phyloP scores from a whole-genome alignment of 1,140 invertebrate genomes.

The Chelonus insularis region DNA sequence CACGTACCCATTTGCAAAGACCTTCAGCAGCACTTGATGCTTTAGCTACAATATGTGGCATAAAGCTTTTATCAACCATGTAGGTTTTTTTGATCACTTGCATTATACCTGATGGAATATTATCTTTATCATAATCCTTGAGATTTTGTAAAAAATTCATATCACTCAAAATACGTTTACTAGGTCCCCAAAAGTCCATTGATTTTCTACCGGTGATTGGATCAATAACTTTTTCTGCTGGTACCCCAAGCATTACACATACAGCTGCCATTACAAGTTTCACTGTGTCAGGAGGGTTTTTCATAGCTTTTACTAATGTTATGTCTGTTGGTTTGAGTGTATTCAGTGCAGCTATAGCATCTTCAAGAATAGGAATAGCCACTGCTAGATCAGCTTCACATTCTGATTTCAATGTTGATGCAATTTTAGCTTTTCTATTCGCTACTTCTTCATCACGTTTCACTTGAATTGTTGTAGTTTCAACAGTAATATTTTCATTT shows the following conservation, averaged over 20 bases:
- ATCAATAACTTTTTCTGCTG: constrained; percentile 68
- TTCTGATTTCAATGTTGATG: constrained; percentile 67
- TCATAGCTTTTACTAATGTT: constrained; percentile 79
- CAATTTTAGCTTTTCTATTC: constrained; percentile 68
- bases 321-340: constrained; percentile 79
- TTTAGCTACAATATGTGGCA: constrained; percentile 70
- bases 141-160: constrained; percentile 70
- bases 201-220: constrained; percentile 65
- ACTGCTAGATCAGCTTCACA: constrained; percentile 72
- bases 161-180: constrained; percentile 73
- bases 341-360: constrained; percentile 67
- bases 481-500: constrained; percentile 70
- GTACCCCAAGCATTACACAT: constrained; percentile 72
- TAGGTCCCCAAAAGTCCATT: constrained; percentile 74
- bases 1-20: constrained; percentile 74
- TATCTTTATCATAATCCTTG: constrained; percentile 75
- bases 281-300: constrained; percentile 77
- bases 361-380: constrained; percentile 72
- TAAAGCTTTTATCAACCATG: constrained; percentile 68
- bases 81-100: constrained; percentile 68
- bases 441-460: constrained; percentile 72
- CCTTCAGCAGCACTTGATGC: constrained; percentile 74
- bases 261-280: constrained; percentile 78
- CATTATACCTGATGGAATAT: constrained; percentile 67
- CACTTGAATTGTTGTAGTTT: constrained; percentile 67